phyloP scores from a whole-genome alignment of 2,797 vertebrate species.

The Rhinella marina region DNA sequence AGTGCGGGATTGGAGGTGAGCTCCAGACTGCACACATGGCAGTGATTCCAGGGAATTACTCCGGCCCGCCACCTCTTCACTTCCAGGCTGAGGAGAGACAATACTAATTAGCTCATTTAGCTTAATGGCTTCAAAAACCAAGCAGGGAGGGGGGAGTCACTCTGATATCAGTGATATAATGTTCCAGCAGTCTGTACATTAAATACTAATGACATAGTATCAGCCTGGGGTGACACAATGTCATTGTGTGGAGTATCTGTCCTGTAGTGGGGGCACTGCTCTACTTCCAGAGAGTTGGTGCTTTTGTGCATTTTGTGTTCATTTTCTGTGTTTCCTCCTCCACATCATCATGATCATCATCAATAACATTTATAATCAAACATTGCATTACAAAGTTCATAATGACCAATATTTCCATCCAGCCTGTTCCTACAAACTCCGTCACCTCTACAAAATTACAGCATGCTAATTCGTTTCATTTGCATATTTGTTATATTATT shows the following conservation, averaged over 20 bases:
- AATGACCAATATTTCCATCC: slow-evolving; percentile 21
- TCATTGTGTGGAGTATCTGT: neutral
- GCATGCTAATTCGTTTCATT: slow-evolving; percentile 55
- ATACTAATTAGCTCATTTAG: slow-evolving; percentile 55
- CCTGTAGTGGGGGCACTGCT: neutral
- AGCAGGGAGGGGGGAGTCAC: neutral
- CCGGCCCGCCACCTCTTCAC: slow-evolving; percentile 72
- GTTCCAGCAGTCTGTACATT: neutral
- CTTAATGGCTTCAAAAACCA: neutral
- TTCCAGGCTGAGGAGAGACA: slow-evolving; percentile 66
- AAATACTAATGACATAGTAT: neutral
- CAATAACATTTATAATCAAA: neutral
- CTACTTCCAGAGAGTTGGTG: neutral
- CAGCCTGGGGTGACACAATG: neutral
- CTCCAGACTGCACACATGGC: slow-evolving; percentile 68
- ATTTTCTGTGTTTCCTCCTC: neutral
- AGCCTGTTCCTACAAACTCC: neutral
- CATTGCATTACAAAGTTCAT: neutral
- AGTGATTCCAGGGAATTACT: slow-evolving; percentile 72
- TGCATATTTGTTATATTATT: slow-evolving; percentile 53
- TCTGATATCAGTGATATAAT: neutral
- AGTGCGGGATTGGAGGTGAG: slow-evolving; percentile 64
- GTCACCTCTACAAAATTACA: slow-evolving; percentile 5
- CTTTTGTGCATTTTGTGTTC: neutral
- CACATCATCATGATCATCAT: neutral